Conservation (phyloP, 2,888 invertebrate species). For the Temnothorax ravouxi region DNA sequence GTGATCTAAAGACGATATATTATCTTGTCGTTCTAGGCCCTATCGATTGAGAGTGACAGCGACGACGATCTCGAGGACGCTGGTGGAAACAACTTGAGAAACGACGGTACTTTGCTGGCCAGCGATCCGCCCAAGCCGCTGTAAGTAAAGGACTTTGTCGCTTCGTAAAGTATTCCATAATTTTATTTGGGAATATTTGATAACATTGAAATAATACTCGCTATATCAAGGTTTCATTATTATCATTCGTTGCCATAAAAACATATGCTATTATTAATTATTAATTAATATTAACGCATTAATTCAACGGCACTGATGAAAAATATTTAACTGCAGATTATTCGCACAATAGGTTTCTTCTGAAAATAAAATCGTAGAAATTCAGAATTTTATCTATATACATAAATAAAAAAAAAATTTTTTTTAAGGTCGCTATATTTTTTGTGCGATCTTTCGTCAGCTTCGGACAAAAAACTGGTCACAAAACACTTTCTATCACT, state of each 20-base stretch:
- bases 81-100: conserved; percentile 93
- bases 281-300: conserved; percentile 10
- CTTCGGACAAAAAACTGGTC: neutral
- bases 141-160: conserved; percentile 88
- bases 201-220: neutral
- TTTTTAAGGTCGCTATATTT: neutral
- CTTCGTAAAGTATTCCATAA: neutral
- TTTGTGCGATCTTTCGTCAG: neutral
- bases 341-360: neutral
- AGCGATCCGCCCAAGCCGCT: conserved; percentile 99
- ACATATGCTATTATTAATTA: neutral
- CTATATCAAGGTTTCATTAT: conserved; percentile 6
- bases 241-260: conserved; percentile 10
- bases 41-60: conserved; percentile 87
- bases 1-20: neutral
- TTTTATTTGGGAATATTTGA: conserved; percentile 8
- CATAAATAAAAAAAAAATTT: neutral
- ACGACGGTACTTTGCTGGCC: conserved; percentile 97
- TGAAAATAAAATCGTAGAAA: neutral
- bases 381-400: neutral
- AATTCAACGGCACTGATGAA: neutral
- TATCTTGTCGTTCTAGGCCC: conserved; percentile 77
- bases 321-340: neutral
- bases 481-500: neutral
- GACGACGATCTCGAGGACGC: conserved; percentile 95